These are phyloP conservation scores for Lethenteron camtschaticum DNA, from an alignment of 2,113 vertebrate species.

Conservation along the genomic window DNA sequence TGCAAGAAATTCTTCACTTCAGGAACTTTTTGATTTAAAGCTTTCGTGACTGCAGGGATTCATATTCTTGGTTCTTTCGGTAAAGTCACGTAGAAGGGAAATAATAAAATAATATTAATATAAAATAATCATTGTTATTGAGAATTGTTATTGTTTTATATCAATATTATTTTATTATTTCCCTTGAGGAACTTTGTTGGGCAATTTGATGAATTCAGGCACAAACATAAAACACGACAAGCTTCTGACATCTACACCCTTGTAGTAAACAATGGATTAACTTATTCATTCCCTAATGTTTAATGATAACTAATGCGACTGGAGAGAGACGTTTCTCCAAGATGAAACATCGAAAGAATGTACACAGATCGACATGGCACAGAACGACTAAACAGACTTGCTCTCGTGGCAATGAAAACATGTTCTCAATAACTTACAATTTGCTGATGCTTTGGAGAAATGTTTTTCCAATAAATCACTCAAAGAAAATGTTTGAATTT, in stretches of 20 bases:
- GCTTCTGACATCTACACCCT: slow-evolving; percentile 4
- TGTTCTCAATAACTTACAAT: background rate
- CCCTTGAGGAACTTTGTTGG: background rate
- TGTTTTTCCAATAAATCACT: background rate
- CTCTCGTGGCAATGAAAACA: background rate
- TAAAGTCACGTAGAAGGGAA: too few species aligned
- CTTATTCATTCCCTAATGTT: background rate
- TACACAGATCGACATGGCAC: too few species aligned
- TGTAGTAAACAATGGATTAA: background rate
- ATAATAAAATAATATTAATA: too few species aligned
- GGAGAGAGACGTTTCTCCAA: too few species aligned
- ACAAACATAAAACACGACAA: too few species aligned
- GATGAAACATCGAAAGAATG: too few species aligned
- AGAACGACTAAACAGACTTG: background rate
- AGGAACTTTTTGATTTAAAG: background rate
- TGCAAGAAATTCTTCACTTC: background rate
- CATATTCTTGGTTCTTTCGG: too few species aligned
- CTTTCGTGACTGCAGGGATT: too few species aligned
- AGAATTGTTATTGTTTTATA: too few species aligned
- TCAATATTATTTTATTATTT: background rate
- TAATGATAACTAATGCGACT: background rate
- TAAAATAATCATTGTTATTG: too few species aligned
- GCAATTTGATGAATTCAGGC: background rate
- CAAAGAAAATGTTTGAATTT: background rate
- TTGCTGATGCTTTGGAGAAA: background rate